Evolutionary conservation across 2,113 vertebrate genomes (phyloP), one percentile per base, ranked within the genome.

Genomic region (Barbus barbus): DNA sequence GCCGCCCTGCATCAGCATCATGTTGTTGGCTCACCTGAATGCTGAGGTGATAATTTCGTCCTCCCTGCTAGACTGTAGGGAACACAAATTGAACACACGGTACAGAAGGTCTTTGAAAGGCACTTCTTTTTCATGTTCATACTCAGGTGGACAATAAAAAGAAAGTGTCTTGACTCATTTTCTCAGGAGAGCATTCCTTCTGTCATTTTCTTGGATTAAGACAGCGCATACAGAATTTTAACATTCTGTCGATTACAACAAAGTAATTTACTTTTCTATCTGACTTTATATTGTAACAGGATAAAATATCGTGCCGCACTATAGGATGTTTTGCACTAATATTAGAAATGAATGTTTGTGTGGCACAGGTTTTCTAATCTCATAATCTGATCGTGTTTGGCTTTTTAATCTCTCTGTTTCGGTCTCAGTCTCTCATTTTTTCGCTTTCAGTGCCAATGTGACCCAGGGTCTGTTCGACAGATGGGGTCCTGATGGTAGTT

Each of bases 401-500:
- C 63, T 24, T 28, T 71, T 48, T 69, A 71, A 69, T 67, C 20
- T 67, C 13, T 33, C 24, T 67, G 51, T 74, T 38, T 81, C 5
- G 51, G 41, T 83, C 75, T 41, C 63, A 31, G 58, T 41, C 24
- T 78, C 14, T 38, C 4, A 73, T 78, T 60, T 84, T 36, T 44
- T 44, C 38, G 3, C 16, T 41, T 44, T 31, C 46, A 74, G 28
- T 77, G 72, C 48, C 84, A 76, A 9, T 58, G 31, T 69, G 60
- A 74, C 79, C 77, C 67, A 31, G 20, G 58, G 56, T 67, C 71
- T 56, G 71, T 24, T 48, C 18, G 9, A 78, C 84, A 82, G 84
- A 86, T 82, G 84, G 84, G 69, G 46, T 41, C 36, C 44, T 77
- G 61, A 82, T 71, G 36, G 72, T 69, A 77, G 79, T 56, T 77